These are phyloP conservation scores for Hirtodrosophila trivittata DNA, from an alignment of 2,888 invertebrate genomes.

Conservation along the genomic window DNA sequence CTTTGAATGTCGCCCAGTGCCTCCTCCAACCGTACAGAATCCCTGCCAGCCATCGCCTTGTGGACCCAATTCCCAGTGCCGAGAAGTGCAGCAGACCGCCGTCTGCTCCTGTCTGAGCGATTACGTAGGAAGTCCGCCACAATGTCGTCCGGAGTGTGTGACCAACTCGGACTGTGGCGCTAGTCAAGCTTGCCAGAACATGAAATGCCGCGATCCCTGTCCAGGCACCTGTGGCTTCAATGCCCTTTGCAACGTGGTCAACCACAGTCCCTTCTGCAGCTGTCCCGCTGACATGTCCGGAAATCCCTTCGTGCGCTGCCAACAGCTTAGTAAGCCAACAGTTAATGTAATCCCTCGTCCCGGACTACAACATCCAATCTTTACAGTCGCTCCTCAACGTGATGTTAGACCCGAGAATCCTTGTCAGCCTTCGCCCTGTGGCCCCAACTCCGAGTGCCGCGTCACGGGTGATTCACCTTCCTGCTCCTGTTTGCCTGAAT, in stretches of 20 bases:
- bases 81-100: constrained; percentile 87
- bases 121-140: constrained; percentile 89
- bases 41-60: constrained; percentile 90
- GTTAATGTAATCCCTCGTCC: background rate
- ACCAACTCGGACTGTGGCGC: constrained; percentile 89
- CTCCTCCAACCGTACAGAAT: constrained; percentile 84
- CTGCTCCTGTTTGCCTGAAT: constrained; percentile 86
- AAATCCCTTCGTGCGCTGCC: constrained; percentile 87
- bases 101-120: constrained; percentile 87
- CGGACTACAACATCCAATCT: constrained; percentile 13
- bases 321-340: constrained; percentile 81
- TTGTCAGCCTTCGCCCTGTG: constrained; percentile 89
- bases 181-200: constrained; percentile 88
- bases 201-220: constrained; percentile 90
- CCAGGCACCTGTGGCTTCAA: constrained; percentile 89
- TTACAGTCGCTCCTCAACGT: constrained; percentile 65
- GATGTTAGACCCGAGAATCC: constrained; percentile 83
- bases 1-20: constrained; percentile 85
- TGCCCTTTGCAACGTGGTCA: constrained; percentile 89
- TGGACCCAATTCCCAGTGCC: constrained; percentile 89
- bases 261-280: constrained; percentile 89
- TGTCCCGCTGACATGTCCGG: constrained; percentile 88
- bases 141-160: constrained; percentile 89
- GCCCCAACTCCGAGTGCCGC: constrained; percentile 89
- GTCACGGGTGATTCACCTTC: constrained; percentile 83